Evolutionary conservation across 2,888 invertebrate genomes (phyloP).

Genomic region (Tetramorium bicarinatum): DNA sequence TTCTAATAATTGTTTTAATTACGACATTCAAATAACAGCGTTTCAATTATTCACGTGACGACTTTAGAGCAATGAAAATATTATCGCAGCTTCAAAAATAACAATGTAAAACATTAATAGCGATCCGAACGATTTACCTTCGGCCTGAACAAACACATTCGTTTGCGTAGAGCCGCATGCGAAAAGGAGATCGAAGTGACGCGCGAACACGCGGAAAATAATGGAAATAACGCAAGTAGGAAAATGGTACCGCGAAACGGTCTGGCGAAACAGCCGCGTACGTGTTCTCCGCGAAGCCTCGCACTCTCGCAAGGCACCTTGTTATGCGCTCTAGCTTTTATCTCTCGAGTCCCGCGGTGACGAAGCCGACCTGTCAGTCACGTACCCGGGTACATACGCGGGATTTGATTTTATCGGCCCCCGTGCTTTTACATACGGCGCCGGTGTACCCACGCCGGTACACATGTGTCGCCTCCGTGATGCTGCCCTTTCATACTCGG

Average conservation of each 20-base stretch:
- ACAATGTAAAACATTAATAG: neutral
- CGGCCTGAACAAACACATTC: neutral
- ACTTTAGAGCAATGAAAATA: neutral
- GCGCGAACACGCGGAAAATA: conserved; percentile 9
- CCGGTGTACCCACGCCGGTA: conserved; percentile 56
- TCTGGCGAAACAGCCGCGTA: conserved; percentile 15
- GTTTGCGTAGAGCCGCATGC: neutral
- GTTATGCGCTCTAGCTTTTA: conserved; percentile 81
- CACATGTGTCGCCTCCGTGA: conserved; percentile 67
- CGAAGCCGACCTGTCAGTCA: conserved; percentile 82
- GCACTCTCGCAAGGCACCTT: conserved; percentile 76
- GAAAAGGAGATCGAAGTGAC: neutral
- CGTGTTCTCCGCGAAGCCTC: conserved; percentile 40
- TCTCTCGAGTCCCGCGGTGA: conserved; percentile 80
- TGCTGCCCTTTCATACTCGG: conserved; percentile 47
- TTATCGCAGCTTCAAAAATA: neutral
- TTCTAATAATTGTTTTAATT: neutral
- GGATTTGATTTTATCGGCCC: conserved; percentile 82
- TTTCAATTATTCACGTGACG: neutral
- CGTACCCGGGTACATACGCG: conserved; percentile 74
- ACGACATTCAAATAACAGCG: neutral
- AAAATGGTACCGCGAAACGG: conserved; percentile 65
- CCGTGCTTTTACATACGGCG: conserved; percentile 68
- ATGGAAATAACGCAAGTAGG: conserved; percentile 40
- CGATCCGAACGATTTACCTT: neutral